Evolutionary conservation across 1,140 invertebrate genomes (phyloP), one percentile per base, ranked within the genome.

Genomic region (Polyergus mexicanus): DNA sequence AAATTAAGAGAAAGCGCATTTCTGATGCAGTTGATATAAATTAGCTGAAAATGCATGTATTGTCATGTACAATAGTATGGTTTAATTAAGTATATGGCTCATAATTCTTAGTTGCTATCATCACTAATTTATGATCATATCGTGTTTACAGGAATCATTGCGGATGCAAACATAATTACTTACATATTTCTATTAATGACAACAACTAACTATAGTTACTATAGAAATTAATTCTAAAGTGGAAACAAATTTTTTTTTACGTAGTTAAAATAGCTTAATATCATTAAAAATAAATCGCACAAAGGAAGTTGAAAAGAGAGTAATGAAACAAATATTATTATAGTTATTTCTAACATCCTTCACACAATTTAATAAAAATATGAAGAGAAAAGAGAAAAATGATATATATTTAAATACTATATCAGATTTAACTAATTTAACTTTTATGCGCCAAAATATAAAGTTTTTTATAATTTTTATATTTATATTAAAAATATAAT

Each of bases 81-180:
- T 69, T 80, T 58, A 80, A 80, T 80, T 80, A 80, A 51, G 35
- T 35, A 51, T 22, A 51, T 22, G 11, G n/a, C 62, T 66, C 62
- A 44, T 44, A 22, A 41, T 47, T 35, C 51, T 44, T n/a, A 38
- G 16, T 13, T 41, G 47, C 47, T 22, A 71, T 32, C 16, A 19
- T n/a, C 38, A 78, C 51, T 16, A 69, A 35, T 35, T 56, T 28
- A 32, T 41, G 47, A 66, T 35, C 13, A 51, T 66, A 13, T 7
- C 19, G 13, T 38, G 28, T 66, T 11, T 78, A 32, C 41, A 47
- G 41, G 8, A 51, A 78, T 13, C 16, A 4, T 25, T 16, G 41
- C 7, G 28, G 7, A 77, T 13, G 38, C 75, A 63, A 32, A 22
- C 5, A 75, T 11, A 51, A 19, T 51, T 44, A 22, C 60, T 32